phyloP scores from a whole-genome alignment of 2,888 invertebrate genomes.

The Tetranychus truncatus region DNA sequence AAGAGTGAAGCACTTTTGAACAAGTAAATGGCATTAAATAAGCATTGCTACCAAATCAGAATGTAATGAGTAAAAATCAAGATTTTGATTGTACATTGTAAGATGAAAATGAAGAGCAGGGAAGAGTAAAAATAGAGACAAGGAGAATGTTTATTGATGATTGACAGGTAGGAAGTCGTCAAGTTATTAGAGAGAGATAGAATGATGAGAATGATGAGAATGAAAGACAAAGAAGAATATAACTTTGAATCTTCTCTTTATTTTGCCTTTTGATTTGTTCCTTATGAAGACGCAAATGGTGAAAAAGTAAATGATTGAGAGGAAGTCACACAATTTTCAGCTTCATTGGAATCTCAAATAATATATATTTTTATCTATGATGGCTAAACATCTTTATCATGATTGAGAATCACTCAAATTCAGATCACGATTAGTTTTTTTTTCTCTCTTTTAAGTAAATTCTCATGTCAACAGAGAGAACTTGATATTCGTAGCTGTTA shows the following conservation, averaged over 20 bases:
- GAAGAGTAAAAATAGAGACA: not conserved
- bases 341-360: not conserved
- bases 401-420: not conserved
- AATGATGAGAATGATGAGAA: not conserved
- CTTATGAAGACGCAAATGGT: too few species aligned
- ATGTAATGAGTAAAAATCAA: not conserved
- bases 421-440: not conserved
- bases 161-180: not conserved
- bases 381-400: not conserved
- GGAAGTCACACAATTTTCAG: slow-evolving; percentile 1
- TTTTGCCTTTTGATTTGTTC: too few species aligned
- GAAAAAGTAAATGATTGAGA: not conserved
- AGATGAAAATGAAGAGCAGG: not conserved
- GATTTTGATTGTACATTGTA: not conserved
- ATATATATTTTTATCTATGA: not conserved
- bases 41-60: not conserved
- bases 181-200: not conserved
- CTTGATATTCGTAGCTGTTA: not conserved
- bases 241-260: not conserved
- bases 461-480: not conserved
- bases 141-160: not conserved
- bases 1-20: not conserved
- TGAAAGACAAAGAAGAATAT: not conserved
- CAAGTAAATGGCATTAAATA: not conserved
- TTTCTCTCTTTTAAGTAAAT: not conserved